Base-by-base conservation (phyloP, 2,113 vertebrate genomes). In the Galemys pyrenaicus region DNA sequence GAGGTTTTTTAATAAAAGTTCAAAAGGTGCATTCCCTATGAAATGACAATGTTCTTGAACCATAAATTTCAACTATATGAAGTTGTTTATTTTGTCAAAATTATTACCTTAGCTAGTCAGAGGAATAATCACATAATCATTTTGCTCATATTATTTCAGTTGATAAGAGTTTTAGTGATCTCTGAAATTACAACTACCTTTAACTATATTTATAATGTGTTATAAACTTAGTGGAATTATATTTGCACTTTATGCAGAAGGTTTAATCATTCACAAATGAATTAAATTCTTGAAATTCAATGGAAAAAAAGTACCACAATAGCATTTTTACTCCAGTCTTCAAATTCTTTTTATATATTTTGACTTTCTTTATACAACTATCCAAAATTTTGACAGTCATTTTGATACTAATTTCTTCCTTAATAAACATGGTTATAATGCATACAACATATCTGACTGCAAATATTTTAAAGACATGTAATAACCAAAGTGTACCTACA, bases 181-280 rank as follows among this genome's bases (percentile, higher is more conserved):
- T 26, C 60, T 60, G 68, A 83, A 83, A 75, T 24, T 22, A 68
- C 49, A 88, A 49, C 8, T 49, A 32, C 37, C 58, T 85, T 85
- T 67, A 56, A 22, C 6, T 56, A 22, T 1, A 56, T 56, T 56
- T 56, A 22, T 56, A 56, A 22, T n/a, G 46, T 70, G 30, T 60
- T 56, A 65, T 74, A 65, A 82, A 74, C 37, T 41, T 58, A 17
- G 78, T 89, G 37, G 37, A 58, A 88, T 74, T 56, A 56, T n/a
- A 46, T 46, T 67, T 62, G 44, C 16, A 24, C 35, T 93, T 93
- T 64, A 93, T 39, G 28, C 17, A 64, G 28, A 54, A 81, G 3
- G 54, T 91, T 82, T 91, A 73, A 71, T 35, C 65, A 87, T 71
- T 87, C 41, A 87, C 32, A 65, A 81, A 39, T 44, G 32, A 80